Base-by-base conservation (phyloP, 2,113 vertebrate genomes). In the Colius striatus region DNA sequence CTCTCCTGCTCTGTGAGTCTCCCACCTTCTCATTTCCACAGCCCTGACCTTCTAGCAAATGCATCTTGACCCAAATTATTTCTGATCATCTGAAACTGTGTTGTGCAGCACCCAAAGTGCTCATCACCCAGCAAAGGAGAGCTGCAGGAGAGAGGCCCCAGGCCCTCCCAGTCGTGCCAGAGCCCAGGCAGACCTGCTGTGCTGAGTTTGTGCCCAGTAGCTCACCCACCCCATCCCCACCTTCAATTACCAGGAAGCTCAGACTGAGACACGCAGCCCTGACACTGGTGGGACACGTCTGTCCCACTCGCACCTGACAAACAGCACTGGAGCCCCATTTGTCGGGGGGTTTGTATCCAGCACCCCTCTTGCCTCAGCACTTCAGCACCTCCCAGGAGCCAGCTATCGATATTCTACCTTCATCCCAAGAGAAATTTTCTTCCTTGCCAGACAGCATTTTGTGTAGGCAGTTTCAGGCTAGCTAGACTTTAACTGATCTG, bases 121-220 rank as follows among this genome's bases (percentile, higher is more conserved):
- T 71, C 36, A 7, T 82, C 86, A 78, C 88, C 55, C 83, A 67
- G 85, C 75, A 48, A 47, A 20, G 10, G 25, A 41, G 22, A 58
- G 57, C 48, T 1, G 2, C 7, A 8, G 57, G 74, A 51, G 55
- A 83, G 74, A 53, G 74, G 57, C 11, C 54, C 57, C 53, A 67
- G 19, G 53, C 47, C n/a, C 78, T 80, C 55, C 47, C 62, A 11
- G 8, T 30, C 1, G 0, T 27, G 63, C 57, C 57, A 71, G 53
- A 29, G 57, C 87, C 34, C 55, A 29, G 11, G 27, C 77, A 84
- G 50, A 60, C 2, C 1, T 0, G 0, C 87, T 71, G 77, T 3
- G 3, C 57, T 8, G 4, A 45, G 63, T 26, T 41, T 71, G 74
- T 77, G 47, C 87, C 63, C 57, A 67, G 62, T 1, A 71, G 7